These are phyloP conservation scores for Acanthis flammea DNA, from an alignment of 2,797 vertebrate genomes.

Conservation along the genomic window DNA sequence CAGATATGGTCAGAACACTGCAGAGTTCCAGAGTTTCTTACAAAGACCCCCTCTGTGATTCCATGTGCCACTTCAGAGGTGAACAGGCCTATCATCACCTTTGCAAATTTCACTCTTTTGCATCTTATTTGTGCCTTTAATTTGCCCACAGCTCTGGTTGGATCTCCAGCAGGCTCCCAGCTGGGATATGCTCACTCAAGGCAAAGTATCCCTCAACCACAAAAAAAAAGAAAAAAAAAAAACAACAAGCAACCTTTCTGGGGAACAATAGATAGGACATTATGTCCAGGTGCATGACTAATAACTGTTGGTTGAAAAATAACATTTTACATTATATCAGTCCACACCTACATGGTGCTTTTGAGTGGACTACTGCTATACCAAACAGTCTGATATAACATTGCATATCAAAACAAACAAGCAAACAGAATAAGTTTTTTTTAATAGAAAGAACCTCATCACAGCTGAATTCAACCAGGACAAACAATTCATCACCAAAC, in stretches of 20 bases:
- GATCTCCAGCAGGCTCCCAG: not conserved
- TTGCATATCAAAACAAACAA: not conserved
- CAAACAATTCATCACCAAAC: not conserved
- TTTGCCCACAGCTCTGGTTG: not conserved
- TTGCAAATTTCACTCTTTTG: not conserved
- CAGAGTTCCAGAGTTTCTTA: not conserved
- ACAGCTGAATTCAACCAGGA: not conserved
- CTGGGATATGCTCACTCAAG: not conserved
- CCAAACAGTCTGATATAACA: not conserved
- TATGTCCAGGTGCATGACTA: not conserved
- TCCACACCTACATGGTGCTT: not conserved
- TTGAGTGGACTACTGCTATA: not conserved
- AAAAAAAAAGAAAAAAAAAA: not conserved
- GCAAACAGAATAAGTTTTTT: not conserved
- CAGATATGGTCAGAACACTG: not conserved
- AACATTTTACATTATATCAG: not conserved
- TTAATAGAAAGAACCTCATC: not conserved
- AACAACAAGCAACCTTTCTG: not conserved
- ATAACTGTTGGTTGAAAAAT: not conserved
- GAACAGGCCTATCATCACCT: not conserved
- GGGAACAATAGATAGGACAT: not conserved
- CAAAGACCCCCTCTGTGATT: not conserved
- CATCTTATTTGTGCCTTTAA: not conserved
- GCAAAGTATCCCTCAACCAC: not conserved
- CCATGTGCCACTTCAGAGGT: not conserved